Evolutionary conservation across 2,113 vertebrate species (phyloP), one percentile per base, ranked within the genome.

Genomic region (Alectura lathami): DNA sequence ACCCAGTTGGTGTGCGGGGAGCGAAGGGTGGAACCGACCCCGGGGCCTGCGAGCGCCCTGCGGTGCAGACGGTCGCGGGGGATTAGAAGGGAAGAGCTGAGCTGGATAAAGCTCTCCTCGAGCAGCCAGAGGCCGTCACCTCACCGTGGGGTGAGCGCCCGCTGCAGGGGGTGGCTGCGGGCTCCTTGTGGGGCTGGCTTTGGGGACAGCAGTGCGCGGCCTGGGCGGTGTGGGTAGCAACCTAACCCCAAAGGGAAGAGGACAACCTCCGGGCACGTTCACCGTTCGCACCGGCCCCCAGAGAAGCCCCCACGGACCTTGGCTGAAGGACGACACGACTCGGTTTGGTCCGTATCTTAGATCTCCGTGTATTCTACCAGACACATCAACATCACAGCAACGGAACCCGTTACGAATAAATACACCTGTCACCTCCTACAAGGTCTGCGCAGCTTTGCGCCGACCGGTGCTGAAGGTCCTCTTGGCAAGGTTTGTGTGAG

Each of bases 321-420:
- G 67, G 81, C 73, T 82, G 56, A 95, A 96, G 84, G 53, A 94
- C 16, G 67, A 96, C 91, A 95, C 86, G 32, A 87, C 76, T 76
- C 70, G 48, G 0, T 64, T 48, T 40, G 89, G 89, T 94, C 94
- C 96, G 97, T 72, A 53, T 87, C 86, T 97, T 30, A 95, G 92
- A 83, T 34, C 86, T 73, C 69, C 85, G 8, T 94, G 85, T 92
- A 93, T 94, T 96, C 69, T 54, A 74, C 16, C 74, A 95, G 93
- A 86, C 79, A 83, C 7, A 42, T 89, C 40, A 94, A 91, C 88
- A 47, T 77, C 88, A 95, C 93, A 96, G 88, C 96, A 89, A 93
- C 38, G 79, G 90, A 88, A 93, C 83, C 80, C 51, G 89, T 45
- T 34, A 59, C 27, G 82, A 97, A 97, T 98, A 97, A 97, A 97